Base-by-base conservation (phyloP, 2,113 vertebrate species). In the Cyanoliseus patagonus region DNA sequence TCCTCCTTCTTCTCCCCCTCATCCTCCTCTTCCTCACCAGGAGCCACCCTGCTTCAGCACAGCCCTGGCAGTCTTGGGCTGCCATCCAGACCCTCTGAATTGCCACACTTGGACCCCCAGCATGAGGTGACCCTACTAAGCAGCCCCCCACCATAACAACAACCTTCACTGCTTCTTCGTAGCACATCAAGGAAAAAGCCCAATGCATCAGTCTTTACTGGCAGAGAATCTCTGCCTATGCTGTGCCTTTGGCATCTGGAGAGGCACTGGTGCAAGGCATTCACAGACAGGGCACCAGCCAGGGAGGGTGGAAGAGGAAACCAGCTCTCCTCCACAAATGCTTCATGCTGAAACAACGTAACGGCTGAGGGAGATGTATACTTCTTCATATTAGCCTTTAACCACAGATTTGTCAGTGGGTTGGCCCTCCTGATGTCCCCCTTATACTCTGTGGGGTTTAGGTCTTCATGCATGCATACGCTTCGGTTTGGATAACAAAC, bases 231-330 rank as follows among this genome's bases (percentile, higher is more conserved):
- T 15, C 39, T 77, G 52, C 25, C 41, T 59, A 47, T 0, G 0
- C 30, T 2, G 0, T 13, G 18, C 24, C 66, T 82, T 25, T 75
- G 41, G 51, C 83, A 72, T n/a, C 46, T 75, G 79, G 67, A 72
- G 57, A 35, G 47, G 52, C 42, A 41, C 39, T 31, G 22, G 11
- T 2, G 8, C 0, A 1, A 46, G 8, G 20, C 12, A 0, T 62
- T 8, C 61, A 44, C 31, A 46, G 57, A 44, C 3, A 1, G 1
- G n/a, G 3, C 4, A 18, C 37, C 1, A 5, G 57, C 11, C 0
- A 0, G 44, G 44, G 7, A 52, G 18, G 5, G 22, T 46, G 46
- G 42, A n/a, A 77, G 51, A 13, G 20, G 11, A 57, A 69, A 62
- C 20, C 9, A 47, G 15, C 35, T 68, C 78, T 90, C 10, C 13